Conservation (phyloP, 2,797 vertebrate genomes). For the Acanthornis magna region DNA sequence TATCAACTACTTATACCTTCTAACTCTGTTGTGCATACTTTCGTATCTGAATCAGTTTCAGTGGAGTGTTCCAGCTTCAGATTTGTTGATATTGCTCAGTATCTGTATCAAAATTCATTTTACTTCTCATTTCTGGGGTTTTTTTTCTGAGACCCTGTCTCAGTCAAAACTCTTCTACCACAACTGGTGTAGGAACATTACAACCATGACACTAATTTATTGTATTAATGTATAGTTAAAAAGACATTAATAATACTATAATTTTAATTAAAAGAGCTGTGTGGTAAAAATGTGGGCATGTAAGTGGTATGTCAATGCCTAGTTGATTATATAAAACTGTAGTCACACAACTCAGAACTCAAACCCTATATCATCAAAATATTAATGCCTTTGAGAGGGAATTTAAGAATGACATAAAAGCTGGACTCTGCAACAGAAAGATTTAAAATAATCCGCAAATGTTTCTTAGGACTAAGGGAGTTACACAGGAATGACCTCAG, state of each 20-base stretch:
- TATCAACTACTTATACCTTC: not conserved
- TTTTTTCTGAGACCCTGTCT: not conserved
- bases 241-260: not conserved
- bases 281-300: not conserved
- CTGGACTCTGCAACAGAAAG: not conserved
- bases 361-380: not conserved
- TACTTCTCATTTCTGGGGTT: not conserved
- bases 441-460: not conserved
- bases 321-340: not conserved
- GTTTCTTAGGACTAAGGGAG: not conserved
- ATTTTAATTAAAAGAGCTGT: not conserved
- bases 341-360: not conserved
- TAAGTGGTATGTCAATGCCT: not conserved
- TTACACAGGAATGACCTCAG: not conserved
- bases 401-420: not conserved
- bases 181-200: not conserved
- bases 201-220: not conserved
- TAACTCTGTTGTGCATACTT: not conserved
- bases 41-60: not conserved
- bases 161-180: not conserved
- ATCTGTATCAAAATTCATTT: not conserved
- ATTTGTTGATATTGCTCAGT: not conserved
- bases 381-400: not conserved
- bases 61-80: not conserved
- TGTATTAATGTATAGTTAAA: not conserved